A percentile compares a stretch with the other conserved stretches of the same genome.
These are phyloP conservation scores for Aldabrachelys gigantea DNA, from an alignment of 2,113 vertebrate genomes.

Conservation along the genomic window DNA sequence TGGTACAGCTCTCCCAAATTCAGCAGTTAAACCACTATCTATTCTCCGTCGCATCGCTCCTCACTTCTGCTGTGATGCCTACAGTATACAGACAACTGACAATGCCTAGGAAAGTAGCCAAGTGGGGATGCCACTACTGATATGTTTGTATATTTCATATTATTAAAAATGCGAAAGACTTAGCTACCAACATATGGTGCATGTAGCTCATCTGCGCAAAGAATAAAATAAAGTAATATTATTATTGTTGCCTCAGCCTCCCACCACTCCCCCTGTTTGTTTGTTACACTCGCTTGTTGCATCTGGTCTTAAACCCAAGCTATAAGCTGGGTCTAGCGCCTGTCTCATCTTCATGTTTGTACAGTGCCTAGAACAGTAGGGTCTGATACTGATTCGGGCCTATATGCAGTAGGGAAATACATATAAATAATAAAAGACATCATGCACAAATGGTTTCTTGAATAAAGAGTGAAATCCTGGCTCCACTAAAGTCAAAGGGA, in stretches of 20 bases:
- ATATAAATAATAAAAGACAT: not conserved
- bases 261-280: not conserved
- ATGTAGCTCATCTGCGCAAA: not conserved
- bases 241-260: rapidly evolving
- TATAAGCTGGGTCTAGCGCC: not conserved
- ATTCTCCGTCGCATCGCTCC: not conserved
- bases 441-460: not conserved
- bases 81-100: not conserved
- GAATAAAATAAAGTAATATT: not conserved
- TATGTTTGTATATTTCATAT: not conserved
- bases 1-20: not conserved
- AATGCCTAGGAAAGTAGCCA: not conserved
- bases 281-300: not conserved
- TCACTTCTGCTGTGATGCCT: not conserved
- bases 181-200: not conserved
- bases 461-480: not conserved
- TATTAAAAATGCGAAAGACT: not conserved
- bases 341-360: not conserved
- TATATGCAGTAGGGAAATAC: not conserved
- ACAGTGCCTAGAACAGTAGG: not conserved
- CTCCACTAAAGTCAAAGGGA: not conserved
- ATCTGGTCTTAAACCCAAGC: not conserved
- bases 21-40: not conserved
- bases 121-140: not conserved
- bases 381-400: not conserved